Conservation (phyloP, 2,888 invertebrate genomes). For the Xanthostigma xanthostigma region DNA sequence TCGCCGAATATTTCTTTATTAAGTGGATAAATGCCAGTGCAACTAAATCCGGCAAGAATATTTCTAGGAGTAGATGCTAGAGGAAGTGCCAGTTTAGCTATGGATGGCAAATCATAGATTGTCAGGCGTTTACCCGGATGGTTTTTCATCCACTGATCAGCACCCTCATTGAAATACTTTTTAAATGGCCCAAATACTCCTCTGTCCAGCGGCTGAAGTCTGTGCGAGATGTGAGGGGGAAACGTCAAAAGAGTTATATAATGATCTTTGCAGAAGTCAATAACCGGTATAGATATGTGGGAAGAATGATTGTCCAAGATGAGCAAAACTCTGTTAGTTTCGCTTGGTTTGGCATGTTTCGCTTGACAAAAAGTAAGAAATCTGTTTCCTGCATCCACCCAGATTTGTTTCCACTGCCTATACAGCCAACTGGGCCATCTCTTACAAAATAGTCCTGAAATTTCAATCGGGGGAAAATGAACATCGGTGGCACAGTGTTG, state of each 20-base stretch:
- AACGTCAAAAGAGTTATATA: constrained; percentile 3
- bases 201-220: constrained; percentile 9
- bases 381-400: constrained; percentile 13
- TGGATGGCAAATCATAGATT: constrained; percentile 18
- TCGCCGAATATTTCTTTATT: constrained; percentile 4
- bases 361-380: constrained; percentile 15
- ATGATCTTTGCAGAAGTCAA: constrained; percentile 17
- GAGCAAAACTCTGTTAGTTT: constrained; percentile 14
- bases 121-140: constrained; percentile 13
- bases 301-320: constrained; percentile 19
- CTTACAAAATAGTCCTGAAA: constrained; percentile 7
- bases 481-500: constrained; percentile 11
- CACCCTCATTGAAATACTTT: constrained; percentile 12
- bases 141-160: constrained; percentile 14
- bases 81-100: constrained; percentile 10
- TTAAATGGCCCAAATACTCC: constrained; percentile 10
- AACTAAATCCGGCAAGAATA: constrained; percentile 2
- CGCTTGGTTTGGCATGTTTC: constrained; percentile 13
- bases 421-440: constrained; percentile 8
- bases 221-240: constrained; percentile 8
- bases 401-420: constrained; percentile 7
- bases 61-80: not conserved
- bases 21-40: constrained; percentile 3
- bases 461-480: constrained; percentile 7
- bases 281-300: constrained; percentile 14